Evolutionary conservation across 2,113 vertebrate genomes (phyloP), one percentile per base, ranked within the genome.

Genomic region (Thryonomys swinderianus): DNA sequence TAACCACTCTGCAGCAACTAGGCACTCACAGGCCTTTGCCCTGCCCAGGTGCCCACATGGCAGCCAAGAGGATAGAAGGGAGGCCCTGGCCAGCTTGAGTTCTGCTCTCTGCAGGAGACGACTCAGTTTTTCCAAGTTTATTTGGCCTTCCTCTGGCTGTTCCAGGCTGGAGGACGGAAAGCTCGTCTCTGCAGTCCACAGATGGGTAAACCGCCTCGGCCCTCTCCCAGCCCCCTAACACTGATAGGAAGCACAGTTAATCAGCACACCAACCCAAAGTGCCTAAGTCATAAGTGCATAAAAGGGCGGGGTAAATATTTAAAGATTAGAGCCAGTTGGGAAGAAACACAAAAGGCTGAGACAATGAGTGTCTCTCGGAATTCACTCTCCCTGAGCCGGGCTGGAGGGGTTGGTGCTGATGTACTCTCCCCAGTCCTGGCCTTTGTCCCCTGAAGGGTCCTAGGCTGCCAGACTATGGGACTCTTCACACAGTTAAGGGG

Each of bases 291-390:
- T n/a, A 74, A 2, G 17, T 17, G 83, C 76, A 98, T 95, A 97
- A 97, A 94, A 61, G 59, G 42, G 61, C 89, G 88, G 85, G 96
- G 97, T 98, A 97, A 97, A 97, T 98, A 97, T 97, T 98, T 97
- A 98, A 97, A 97, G 97, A 97, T 89, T 85, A 94, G 93, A 94
- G 95, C 97, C 96, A 92, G 96, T 91, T 96, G 82, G 88, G 79
- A 74, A 79, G 37, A 81, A 40, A 62, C 92, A 96, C 92, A 97
- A 97, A 97, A 74, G 93, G 20, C 88, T 2, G 40, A 78, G 80
- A 97, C 93, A 97, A 96, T 91, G 57, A 45, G 61, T 51, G 78
- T 90, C 88, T 91, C 91, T 93, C 51, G 45, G 93, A 90, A 95
- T 92, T 89, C 97, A 90, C 92, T 95, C 62, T 91, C 66, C 82